Evolutionary conservation across 2,113 vertebrate genomes (phyloP), one percentile per base, ranked within the genome.

Genomic region (Spheniscus mendiculus): DNA sequence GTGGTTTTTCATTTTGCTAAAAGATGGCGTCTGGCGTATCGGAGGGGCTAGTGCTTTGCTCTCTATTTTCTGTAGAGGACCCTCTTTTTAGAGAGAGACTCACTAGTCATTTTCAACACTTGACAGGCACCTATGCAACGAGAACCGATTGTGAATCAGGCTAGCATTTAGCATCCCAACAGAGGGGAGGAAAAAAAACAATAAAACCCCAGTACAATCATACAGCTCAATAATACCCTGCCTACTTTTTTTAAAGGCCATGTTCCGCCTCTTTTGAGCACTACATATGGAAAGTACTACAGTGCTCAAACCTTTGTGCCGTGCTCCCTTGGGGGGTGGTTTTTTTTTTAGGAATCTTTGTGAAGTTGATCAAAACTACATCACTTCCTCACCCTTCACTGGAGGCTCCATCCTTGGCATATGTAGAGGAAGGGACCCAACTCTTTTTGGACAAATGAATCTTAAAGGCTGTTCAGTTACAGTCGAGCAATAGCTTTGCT

Each of bases 261-360:
- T 0, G 0, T 70, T 93, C 49, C 65, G 11, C 12, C 6, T 63
- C 3, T 7, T 72, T 72, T 59, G 74, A 44, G 26, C 32, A 14
- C 32, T 80, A 3, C 3, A 18, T 1, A 1, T 25, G n/a, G 7
- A n/a, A 38, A 40, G 4, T 40, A 20, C 5, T 53, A 5, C 4
- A 59, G 7, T 12, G 27, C 12, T 90, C 30, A 52, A 20, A 66
- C 23, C 17, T 52, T 83, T 55, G 22, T 89, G 20, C 13, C 1
- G 0, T 26, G 8, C 6, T 87, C 13, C 45, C 11, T 47, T 52
- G 44, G 11, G 5, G 63, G 55, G 19, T 2, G 45, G 45, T 2
- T 26, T 1, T n/a, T 3, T 29, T 27, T 58, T 76, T 36, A 59
- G 12, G 1, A 62, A 40, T 52, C 7, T 40, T 42, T 62, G 9